These are phyloP conservation scores for Gavia stellata DNA, from an alignment of 2,113 vertebrate species.

Conservation along the genomic window DNA sequence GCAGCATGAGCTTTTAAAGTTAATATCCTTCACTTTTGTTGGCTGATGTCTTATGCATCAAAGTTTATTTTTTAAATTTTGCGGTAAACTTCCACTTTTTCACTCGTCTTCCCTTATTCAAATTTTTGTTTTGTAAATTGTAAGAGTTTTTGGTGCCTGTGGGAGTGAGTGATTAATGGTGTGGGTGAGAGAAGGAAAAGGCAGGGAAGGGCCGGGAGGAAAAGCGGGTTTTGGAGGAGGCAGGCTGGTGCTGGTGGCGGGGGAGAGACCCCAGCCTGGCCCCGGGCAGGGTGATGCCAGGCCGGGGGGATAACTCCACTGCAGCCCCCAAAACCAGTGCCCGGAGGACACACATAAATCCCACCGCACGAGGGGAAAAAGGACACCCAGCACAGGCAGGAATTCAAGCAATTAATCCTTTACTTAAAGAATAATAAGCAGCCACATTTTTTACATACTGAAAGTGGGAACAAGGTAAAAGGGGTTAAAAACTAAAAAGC, in stretches of 20 bases:
- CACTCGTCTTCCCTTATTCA: fast-evolving
- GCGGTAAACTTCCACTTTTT: not conserved
- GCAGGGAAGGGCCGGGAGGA: not conserved
- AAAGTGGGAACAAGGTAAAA: slow-evolving; percentile 83
- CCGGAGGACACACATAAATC: slow-evolving; percentile 49
- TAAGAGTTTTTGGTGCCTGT: not conserved
- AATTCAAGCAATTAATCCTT: slow-evolving; percentile 83
- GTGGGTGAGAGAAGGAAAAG: not conserved
- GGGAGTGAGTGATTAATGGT: not conserved
- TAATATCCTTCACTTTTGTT: not conserved
- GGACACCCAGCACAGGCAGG: slow-evolving; percentile 68
- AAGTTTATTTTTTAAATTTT: not conserved
- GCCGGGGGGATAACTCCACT: not conserved
- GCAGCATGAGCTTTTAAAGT: not conserved
- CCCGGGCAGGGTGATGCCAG: not conserved
- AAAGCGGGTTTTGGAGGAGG: not conserved
- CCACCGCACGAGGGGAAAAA: slow-evolving; percentile 38
- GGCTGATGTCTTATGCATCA: not conserved
- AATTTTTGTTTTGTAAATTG: not conserved
- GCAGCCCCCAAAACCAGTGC: not conserved
- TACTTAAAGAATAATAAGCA: slow-evolving; percentile 85
- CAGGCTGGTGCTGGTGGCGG: not conserved
- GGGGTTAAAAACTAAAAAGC: slow-evolving; percentile 87
- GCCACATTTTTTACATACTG: slow-evolving; percentile 75
- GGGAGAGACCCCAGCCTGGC: not conserved